Percentiles rank a stretch among this genome's conserved stretches.
phyloP scores from a whole-genome alignment of 2,113 vertebrate species.

The Mionectes macconnelli region DNA sequence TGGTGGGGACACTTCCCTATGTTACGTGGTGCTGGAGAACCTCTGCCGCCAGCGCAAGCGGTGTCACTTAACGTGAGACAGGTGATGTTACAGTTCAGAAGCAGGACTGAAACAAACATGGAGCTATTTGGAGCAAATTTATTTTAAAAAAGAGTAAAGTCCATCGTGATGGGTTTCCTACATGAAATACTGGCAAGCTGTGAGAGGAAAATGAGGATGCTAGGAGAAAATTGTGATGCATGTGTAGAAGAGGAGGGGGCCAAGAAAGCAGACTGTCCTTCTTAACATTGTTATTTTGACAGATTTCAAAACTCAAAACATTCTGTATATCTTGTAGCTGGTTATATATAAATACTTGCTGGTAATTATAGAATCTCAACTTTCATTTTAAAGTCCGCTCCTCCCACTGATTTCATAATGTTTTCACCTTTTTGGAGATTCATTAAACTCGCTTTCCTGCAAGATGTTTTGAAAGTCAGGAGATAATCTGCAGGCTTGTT shows the following conservation, averaged over 20 bases:
- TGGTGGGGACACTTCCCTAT: not conserved
- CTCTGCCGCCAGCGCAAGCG: fast-evolving
- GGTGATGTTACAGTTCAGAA: not conserved
- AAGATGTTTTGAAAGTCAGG: not conserved
- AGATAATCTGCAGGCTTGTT: conserved; percentile 33
- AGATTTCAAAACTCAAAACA: not conserved
- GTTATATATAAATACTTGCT: not conserved
- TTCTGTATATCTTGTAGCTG: not conserved
- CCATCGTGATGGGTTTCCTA: not conserved
- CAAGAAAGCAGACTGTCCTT: not conserved
- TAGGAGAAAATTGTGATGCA: not conserved
- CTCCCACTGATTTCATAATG: not conserved
- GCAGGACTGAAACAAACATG: not conserved
- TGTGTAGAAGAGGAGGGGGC: not conserved
- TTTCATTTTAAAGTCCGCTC: not conserved
- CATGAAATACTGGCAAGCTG: not conserved
- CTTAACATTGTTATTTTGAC: not conserved
- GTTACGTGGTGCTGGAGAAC: not conserved
- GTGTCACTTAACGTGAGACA: not conserved
- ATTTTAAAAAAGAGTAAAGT: not conserved
- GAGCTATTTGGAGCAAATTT: not conserved
- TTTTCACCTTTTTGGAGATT: not conserved
- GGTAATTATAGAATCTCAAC: not conserved
- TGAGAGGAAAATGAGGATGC: not conserved
- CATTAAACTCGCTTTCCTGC: not conserved